Conservation (phyloP, 37 sponge, comb jelly and placozoan species). For the Eunapius fragilis region DNA sequence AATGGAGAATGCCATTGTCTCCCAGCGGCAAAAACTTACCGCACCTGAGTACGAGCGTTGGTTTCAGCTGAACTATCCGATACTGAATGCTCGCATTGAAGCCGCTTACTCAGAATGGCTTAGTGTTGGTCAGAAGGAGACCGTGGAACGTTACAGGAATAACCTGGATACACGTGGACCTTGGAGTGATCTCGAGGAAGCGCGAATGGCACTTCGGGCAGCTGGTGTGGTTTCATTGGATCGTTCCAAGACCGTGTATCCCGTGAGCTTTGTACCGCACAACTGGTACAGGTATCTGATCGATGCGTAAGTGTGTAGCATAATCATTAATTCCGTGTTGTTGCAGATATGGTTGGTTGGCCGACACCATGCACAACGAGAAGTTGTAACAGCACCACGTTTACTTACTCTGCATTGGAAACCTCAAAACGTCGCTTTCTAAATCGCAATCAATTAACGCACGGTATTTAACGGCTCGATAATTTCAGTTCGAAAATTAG, state of each 20-base stretch:
- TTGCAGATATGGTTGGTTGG: too few relatives aligned
- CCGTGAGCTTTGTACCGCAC: constrained; percentile 51
- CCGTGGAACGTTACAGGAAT: constrained; percentile 27
- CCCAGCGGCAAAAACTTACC: neutral
- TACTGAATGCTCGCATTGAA: constrained; percentile 3
- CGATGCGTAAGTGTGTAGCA: constrained; percentile 11
- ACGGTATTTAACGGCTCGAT: too few relatives aligned
- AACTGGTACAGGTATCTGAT: constrained; percentile 65
- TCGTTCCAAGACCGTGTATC: constrained; percentile 58
- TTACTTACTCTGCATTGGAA: too few relatives aligned
- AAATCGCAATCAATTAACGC: too few relatives aligned
- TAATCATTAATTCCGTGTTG: too few relatives aligned
- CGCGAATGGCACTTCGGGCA: constrained; percentile 38
- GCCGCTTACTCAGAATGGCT: constrained; percentile 48
- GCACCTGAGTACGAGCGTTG: constrained; percentile 19
- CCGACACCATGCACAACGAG: too few relatives aligned
- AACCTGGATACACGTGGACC: constrained; percentile 42
- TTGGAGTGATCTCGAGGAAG: constrained; percentile 36
- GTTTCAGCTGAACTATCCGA: constrained; percentile 17
- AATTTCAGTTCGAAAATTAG: too few relatives aligned
- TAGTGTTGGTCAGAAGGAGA: constrained; percentile 60
- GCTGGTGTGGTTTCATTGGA: constrained; percentile 55
- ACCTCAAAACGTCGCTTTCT: too few relatives aligned
- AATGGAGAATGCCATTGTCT: constrained; percentile 8
- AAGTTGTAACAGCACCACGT: too few relatives aligned